Conservation (phyloP, 2,888 invertebrate species). For the Alloscopus bannaensis region DNA sequence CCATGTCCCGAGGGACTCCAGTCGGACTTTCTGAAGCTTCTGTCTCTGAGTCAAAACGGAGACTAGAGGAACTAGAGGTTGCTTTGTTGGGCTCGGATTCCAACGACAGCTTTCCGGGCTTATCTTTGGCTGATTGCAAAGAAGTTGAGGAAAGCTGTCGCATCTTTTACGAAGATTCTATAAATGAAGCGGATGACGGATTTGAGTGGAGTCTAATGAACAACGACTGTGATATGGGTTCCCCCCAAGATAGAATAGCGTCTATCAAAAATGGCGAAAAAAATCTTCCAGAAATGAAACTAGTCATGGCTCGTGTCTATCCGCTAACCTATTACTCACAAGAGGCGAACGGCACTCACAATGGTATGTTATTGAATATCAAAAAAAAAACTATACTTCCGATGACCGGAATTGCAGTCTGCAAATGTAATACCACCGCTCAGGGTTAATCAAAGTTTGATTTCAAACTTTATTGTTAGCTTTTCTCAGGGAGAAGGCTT, state of each 20-base stretch:
- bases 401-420: neutral
- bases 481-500: neutral
- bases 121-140: neutral
- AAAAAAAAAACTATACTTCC: no score
- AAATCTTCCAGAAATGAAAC: neutral
- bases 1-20: neutral
- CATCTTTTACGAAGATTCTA: neutral
- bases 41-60: neutral
- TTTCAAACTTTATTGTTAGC: neutral
- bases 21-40: neutral
- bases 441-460: neutral
- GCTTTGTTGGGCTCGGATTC: neutral
- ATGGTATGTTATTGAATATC: neutral
- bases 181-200: neutral
- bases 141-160: slow-evolving; percentile 18
- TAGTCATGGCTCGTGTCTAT: neutral
- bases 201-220: neutral
- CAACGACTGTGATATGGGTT: neutral
- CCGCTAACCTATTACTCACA: neutral
- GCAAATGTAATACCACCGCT: no score
- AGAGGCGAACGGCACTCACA: neutral
- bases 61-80: neutral
- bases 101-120: neutral
- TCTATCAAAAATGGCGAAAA: neutral
- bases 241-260: neutral